These are phyloP conservation scores for Chalcosyrphus nemorum DNA, from an alignment of 2,888 invertebrate genomes.

Conservation along the genomic window DNA sequence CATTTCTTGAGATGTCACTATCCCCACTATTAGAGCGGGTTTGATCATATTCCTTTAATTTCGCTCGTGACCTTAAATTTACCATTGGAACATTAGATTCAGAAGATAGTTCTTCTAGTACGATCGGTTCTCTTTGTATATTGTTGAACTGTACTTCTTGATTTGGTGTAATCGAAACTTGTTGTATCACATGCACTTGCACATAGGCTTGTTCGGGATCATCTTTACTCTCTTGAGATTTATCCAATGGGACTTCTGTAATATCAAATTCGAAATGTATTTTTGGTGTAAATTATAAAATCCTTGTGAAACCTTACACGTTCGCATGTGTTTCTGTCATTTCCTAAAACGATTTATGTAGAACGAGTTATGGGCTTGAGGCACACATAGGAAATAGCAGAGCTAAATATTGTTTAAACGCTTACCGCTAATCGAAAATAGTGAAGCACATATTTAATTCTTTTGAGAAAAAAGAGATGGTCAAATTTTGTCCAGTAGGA, in stretches of 20 bases:
- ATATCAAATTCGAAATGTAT: neutral
- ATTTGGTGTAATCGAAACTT: neutral
- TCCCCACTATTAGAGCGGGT: neutral
- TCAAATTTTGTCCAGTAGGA: too few species aligned
- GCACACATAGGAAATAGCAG: too few species aligned
- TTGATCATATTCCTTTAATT: neutral
- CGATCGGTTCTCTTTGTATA: too few species aligned
- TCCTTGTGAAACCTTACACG: neutral
- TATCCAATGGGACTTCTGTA: slow-evolving; percentile 30
- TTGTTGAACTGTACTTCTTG: neutral
- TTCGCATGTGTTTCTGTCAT: too few species aligned
- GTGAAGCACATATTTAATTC: too few species aligned
- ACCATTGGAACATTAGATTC: slow-evolving; percentile 2
- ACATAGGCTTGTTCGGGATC: neutral
- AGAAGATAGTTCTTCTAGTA: too few species aligned
- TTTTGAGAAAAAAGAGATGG: too few species aligned
- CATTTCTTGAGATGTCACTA: neutral
- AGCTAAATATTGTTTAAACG: too few species aligned
- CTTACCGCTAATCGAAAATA: too few species aligned
- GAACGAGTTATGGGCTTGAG: too few species aligned
- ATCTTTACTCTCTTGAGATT: neutral
- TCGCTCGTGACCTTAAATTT: neutral
- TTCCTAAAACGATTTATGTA: too few species aligned
- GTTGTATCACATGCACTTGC: neutral
- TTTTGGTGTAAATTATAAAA: neutral